Conservation (phyloP, 2,113 vertebrate genomes). For the Gallinago media region DNA sequence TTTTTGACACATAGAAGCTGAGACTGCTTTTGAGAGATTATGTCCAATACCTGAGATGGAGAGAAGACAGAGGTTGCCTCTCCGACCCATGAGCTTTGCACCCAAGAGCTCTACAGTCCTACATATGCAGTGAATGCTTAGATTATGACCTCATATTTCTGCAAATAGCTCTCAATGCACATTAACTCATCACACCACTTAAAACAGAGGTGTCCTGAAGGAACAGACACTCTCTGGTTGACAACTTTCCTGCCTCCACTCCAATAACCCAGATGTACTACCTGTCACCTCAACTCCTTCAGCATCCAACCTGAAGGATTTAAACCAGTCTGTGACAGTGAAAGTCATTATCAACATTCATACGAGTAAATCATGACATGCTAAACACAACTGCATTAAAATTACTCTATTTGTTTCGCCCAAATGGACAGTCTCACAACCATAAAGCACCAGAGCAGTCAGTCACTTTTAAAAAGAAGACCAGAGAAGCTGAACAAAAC, state of each 20-base stretch:
- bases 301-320: background rate
- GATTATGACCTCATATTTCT: fast-evolving
- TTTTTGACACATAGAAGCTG: background rate
- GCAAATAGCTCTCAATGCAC: background rate
- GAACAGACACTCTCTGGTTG: background rate
- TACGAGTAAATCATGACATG: background rate
- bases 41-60: background rate
- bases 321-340: background rate
- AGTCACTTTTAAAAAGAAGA: background rate
- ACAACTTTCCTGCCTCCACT: background rate
- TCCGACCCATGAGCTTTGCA: background rate
- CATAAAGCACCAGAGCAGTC: background rate
- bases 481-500: background rate
- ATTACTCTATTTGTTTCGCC: background rate
- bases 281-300: background rate
- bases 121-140: background rate
- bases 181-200: background rate
- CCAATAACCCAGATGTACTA: background rate
- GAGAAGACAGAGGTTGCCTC: background rate
- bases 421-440: background rate
- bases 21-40: background rate
- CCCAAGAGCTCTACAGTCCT: background rate
- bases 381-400: background rate
- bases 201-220: background rate
- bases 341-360: background rate